A percentile compares a stretch with the other conserved stretches of the same genome.
Evolutionary conservation across 1,140 invertebrate genomes (phyloP).

Genomic region (Triops longicaudatus): DNA sequence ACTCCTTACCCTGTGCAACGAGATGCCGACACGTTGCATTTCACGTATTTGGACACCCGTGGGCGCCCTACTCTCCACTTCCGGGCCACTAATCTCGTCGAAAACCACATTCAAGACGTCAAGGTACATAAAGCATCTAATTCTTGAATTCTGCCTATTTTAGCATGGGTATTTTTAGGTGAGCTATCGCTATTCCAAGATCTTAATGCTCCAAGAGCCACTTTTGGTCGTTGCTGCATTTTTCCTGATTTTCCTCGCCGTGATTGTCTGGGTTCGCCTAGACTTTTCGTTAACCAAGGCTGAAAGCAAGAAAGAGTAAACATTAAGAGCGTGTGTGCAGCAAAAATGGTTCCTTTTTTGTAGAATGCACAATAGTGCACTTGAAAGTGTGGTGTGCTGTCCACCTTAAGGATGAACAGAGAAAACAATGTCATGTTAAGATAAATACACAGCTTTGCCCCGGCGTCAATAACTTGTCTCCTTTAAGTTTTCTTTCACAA

Average conservation of each 20-base stretch:
- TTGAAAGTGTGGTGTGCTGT: background rate
- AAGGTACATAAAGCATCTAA: slow-evolving; percentile 39
- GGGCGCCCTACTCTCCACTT: slow-evolving; percentile 83
- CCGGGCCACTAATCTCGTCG: slow-evolving; percentile 80
- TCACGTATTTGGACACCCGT: slow-evolving; percentile 90
- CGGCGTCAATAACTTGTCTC: background rate
- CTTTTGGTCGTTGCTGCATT: slow-evolving; percentile 78
- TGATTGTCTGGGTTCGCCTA: slow-evolving; percentile 88
- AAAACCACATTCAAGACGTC: slow-evolving; percentile 91
- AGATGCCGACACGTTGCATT: slow-evolving; percentile 65
- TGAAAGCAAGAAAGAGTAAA: slow-evolving; percentile 22
- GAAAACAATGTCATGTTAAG: background rate
- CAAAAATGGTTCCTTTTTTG: background rate
- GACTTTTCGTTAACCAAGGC: slow-evolving; percentile 82
- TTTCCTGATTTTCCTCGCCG: slow-evolving; percentile 79
- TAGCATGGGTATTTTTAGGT: slow-evolving; percentile 20
- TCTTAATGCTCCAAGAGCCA: slow-evolving; percentile 79
- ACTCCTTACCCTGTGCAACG: slow-evolving; percentile 74
- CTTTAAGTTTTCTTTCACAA: background rate
- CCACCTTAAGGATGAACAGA: background rate
- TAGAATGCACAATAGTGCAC: background rate
- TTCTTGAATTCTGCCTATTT: background rate
- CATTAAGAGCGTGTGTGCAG: background rate
- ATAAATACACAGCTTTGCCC: background rate
- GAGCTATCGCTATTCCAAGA: slow-evolving; percentile 26